These are phyloP conservation scores for Cottus gobio DNA, from an alignment of 2,113 vertebrate species.

Conservation along the genomic window DNA sequence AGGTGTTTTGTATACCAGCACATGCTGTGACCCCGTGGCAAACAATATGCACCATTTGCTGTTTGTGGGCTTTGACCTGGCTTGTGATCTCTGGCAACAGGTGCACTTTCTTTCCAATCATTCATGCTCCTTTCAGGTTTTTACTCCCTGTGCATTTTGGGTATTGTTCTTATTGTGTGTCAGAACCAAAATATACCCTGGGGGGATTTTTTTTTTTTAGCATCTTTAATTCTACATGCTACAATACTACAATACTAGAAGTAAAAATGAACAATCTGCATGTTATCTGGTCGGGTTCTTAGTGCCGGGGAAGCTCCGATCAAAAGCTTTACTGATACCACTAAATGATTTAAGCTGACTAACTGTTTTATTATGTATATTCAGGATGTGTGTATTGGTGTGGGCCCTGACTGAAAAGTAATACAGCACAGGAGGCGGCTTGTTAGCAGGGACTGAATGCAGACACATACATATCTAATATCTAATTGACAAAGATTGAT, in stretches of 20 bases:
- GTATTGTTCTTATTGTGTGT: neutral
- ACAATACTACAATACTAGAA: conserved; percentile 5
- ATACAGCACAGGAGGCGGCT: neutral
- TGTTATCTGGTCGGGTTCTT: neutral
- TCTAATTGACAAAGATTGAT: neutral
- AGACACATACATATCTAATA: neutral
- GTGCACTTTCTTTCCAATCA: neutral
- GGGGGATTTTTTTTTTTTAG: no score
- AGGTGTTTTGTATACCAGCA: neutral
- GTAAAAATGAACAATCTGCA: neutral
- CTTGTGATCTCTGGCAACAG: neutral
- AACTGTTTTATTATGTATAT: neutral
- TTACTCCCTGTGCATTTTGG: neutral
- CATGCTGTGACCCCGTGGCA: neutral
- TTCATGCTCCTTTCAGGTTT: neutral
- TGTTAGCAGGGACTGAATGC: neutral
- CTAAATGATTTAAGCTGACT: neutral
- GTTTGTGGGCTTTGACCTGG: neutral
- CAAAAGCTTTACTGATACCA: neutral
- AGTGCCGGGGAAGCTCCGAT: neutral
- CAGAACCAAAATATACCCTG: neutral
- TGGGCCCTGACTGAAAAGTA: neutral
- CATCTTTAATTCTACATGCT: neutral
- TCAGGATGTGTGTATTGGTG: neutral
- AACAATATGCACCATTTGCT: neutral